These are phyloP conservation scores for Trichonephila inaurata DNA, from an alignment of 1,140 invertebrate genomes.

Conservation along the genomic window DNA sequence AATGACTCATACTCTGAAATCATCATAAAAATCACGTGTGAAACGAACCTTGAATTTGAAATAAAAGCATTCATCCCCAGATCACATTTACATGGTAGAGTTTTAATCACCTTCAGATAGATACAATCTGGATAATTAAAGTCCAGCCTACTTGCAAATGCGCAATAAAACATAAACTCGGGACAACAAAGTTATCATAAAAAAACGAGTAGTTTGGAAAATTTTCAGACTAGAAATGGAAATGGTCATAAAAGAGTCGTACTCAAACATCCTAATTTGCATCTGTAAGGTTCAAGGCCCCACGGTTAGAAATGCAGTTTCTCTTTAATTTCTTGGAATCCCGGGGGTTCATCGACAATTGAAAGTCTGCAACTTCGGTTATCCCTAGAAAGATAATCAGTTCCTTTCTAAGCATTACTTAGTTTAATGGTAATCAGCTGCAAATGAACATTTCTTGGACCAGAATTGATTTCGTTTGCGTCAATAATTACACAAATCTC, in stretches of 20 bases:
- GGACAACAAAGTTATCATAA: neutral
- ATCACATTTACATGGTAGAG: neutral
- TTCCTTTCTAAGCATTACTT: conserved; percentile 14
- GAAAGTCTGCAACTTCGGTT: conserved; percentile 22
- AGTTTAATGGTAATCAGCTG: conserved; percentile 58
- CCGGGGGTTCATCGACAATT: conserved; percentile 56
- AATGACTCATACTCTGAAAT: neutral
- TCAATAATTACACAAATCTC: conserved; percentile 45
- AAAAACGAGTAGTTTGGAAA: neutral
- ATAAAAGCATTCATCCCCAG: neutral
- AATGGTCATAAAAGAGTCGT: conserved; percentile 54
- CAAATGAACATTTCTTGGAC: conserved; percentile 51
- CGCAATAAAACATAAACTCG: neutral
- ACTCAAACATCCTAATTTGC: conserved; percentile 61
- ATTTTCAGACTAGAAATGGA: conserved; percentile 45
- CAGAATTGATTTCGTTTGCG: conserved; percentile 43
- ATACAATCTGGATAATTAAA: conserved; percentile 36
- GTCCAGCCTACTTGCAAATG: neutral
- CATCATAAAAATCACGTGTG: neutral
- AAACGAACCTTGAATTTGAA: neutral
- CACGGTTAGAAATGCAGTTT: neutral
- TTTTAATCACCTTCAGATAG: neutral
- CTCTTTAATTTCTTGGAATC: conserved; percentile 49
- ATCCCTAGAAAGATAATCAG: conserved; percentile 39
- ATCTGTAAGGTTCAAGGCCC: conserved; percentile 46